Percentiles rank a stretch among this genome's conserved stretches.
These are phyloP conservation scores for Tetragnatha versicolor DNA, from an alignment of 1,140 invertebrate genomes.

Conservation along the genomic window DNA sequence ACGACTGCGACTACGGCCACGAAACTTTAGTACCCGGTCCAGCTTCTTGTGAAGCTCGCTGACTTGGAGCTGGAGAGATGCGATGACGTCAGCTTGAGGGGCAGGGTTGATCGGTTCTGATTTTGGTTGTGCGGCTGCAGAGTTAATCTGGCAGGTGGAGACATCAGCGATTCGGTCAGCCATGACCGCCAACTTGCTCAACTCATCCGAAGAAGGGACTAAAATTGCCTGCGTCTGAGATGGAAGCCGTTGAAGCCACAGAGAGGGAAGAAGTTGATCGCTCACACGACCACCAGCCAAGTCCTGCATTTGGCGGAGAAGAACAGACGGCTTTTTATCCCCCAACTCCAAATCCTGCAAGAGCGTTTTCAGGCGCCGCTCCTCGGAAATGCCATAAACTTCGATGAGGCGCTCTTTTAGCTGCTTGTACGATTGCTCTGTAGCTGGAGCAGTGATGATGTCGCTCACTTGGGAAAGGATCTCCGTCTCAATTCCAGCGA, in stretches of 20 bases:
- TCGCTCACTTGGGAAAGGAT: background rate
- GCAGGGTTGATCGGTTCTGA: no score
- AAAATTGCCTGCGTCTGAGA: background rate
- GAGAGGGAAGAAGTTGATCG: background rate
- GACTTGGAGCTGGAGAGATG: no score
- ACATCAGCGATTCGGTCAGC: background rate
- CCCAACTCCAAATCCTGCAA: conserved; percentile 1
- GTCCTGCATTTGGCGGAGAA: background rate
- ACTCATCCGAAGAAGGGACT: background rate
- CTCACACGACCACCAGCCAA: background rate
- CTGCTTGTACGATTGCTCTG: background rate
- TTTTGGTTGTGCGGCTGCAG: no score
- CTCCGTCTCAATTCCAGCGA: conserved; percentile 13
- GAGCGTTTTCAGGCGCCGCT: background rate
- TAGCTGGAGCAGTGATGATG: background rate
- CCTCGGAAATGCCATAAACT: background rate
- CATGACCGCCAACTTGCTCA: background rate
- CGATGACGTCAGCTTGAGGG: no score
- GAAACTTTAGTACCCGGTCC: no score
- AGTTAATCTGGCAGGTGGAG: no score
- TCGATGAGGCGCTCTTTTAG: background rate
- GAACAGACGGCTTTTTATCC: conserved; percentile 11
- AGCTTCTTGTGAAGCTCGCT: no score
- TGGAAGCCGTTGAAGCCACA: conserved; percentile 8
- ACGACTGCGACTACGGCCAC: no score